Conservation (phyloP, 2,113 vertebrate genomes). For the Eudyptes chrysolophus region DNA sequence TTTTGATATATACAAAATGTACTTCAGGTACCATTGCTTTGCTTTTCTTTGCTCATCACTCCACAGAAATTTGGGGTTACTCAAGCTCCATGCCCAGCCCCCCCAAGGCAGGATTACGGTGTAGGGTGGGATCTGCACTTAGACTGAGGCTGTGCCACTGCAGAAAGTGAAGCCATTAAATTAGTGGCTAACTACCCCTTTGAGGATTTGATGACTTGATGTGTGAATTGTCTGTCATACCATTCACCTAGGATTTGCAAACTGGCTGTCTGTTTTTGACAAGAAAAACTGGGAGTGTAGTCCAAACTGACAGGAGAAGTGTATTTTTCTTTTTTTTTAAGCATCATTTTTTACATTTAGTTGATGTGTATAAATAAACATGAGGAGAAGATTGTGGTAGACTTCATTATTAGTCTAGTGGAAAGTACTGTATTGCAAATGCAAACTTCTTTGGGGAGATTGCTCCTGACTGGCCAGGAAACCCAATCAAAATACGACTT, state of each 20-base stretch:
- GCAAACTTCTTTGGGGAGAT: background rate
- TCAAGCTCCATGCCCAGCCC: background rate
- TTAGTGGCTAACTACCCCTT: background rate
- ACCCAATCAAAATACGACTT: slow-evolving; percentile 44
- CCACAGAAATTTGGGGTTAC: background rate
- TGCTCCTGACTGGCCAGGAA: background rate
- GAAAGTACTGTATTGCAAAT: background rate
- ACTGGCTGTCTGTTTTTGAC: background rate
- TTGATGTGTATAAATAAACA: slow-evolving; percentile 4
- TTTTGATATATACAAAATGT: background rate
- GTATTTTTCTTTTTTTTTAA: background rate
- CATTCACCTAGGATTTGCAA: slow-evolving; percentile 7
- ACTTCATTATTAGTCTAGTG: background rate
- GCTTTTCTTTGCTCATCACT: background rate
- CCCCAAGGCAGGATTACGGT: background rate
- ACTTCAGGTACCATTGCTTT: background rate
- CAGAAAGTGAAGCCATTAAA: background rate
- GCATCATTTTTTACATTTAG: background rate
- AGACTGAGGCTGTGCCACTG: background rate
- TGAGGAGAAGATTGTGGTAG: background rate
- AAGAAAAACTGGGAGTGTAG: background rate
- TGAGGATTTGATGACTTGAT: background rate
- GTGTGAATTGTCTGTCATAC: background rate
- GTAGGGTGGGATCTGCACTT: background rate
- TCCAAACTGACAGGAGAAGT: background rate